Percentiles rank a stretch among this genome's conserved stretches.
phyloP scores from a whole-genome alignment of 2,888 invertebrate genomes.

The Drosophila setosimentum region DNA sequence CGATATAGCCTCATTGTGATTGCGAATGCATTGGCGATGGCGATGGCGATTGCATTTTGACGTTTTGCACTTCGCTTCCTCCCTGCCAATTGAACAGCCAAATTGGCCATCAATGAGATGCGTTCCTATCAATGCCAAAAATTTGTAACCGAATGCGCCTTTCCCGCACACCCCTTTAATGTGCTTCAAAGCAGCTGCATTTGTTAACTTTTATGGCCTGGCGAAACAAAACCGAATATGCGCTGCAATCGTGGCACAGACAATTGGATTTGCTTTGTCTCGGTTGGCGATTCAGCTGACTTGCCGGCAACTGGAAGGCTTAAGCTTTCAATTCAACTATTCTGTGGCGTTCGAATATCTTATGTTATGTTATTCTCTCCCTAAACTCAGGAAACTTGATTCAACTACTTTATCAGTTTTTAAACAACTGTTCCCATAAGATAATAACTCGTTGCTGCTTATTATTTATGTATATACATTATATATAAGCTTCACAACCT shows the following conservation, averaged over 20 bases:
- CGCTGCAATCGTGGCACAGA: conserved; percentile 14
- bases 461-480: neutral
- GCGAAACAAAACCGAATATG: conserved; percentile 31
- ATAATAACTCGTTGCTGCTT: neutral
- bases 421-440: neutral
- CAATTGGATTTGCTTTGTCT: conserved; percentile 15
- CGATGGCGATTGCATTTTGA: conserved; percentile 30
- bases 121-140: conserved; percentile 23
- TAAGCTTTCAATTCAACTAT: neutral
- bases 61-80: conserved; percentile 41
- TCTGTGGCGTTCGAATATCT: neutral
- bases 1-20: conserved; percentile 40
- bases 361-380: neutral
- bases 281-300: neutral
- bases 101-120: conserved; percentile 74
- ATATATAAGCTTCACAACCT: neutral
- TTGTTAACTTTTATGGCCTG: conserved; percentile 38
- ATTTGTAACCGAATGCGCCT: conserved; percentile 18
- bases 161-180: neutral
- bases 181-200: conserved; percentile 9
- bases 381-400: neutral
- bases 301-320: neutral
- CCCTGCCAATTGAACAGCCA: conserved; percentile 69
- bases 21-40: conserved; percentile 18
- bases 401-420: neutral